Percentiles rank a stretch among this genome's conserved stretches.
These are phyloP conservation scores for Luscinia luscinia DNA, from an alignment of 2,797 vertebrate species.

Conservation along the genomic window DNA sequence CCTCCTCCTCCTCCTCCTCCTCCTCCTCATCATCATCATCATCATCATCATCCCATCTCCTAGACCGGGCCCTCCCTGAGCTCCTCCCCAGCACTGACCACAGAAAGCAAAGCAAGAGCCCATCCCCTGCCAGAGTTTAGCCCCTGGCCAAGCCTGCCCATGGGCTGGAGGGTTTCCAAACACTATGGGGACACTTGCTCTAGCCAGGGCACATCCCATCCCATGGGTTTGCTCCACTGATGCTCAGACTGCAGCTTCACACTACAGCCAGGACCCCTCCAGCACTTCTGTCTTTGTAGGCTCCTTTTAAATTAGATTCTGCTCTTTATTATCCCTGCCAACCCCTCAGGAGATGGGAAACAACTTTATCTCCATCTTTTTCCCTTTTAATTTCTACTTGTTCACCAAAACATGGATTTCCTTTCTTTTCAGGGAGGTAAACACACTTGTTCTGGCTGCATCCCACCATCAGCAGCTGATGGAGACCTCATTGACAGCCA, in stretches of 20 bases:
- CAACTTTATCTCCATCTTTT: not conserved
- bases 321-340: not conserved
- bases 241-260: not conserved
- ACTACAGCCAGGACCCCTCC: not conserved
- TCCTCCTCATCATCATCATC: too few species aligned
- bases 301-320: not conserved
- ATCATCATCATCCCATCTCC: not conserved
- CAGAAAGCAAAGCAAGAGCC: not conserved
- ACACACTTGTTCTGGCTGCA: not conserved
- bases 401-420: not conserved
- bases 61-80: not conserved
- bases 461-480: not conserved
- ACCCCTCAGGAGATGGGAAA: not conserved
- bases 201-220: not conserved
- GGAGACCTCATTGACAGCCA: not conserved
- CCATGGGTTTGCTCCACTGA: fast-evolving
- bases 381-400: not conserved
- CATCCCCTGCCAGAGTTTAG: not conserved
- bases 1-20: not conserved
- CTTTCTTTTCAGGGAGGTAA: not conserved
- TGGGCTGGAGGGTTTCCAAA: not conserved
- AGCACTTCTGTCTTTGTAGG: not conserved
- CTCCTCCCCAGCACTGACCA: fast-evolving
- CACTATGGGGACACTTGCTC: fast-evolving
- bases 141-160: not conserved